Base-by-base conservation (phyloP, 2,113 vertebrate species). In the Pogona vitticeps region DNA sequence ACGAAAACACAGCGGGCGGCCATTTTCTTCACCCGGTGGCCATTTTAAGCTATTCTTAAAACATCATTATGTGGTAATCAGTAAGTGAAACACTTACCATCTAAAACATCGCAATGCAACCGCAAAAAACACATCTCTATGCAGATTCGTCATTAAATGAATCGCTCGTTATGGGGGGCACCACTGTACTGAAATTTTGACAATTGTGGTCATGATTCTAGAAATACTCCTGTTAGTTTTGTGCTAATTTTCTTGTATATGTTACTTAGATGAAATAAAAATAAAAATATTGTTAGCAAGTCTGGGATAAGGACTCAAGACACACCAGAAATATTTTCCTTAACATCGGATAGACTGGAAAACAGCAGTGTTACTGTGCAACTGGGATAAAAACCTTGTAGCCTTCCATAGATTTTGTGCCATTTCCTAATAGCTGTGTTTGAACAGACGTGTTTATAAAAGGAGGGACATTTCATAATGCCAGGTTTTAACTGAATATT, bases 391-490 rank as follows among this genome's bases (percentile, higher is more conserved):
- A 83, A 83, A 72, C 58, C 71, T 72, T 72, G 33, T 72, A 72
- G 67, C 81, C 46, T 71, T 15, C n/a, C 13, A 58, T 83, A 72
- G 81, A 58, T 72, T 71, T 83, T 72, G 26, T 83, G 52, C n/a
- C 68, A 83, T 83, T 18, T 23, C 72, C n/a, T 59, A 21, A 38
- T 20, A 59, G 52, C 68, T 38, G 12, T 72, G 68, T 72, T 83
- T 83, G 68, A 83, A 83, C 81, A 83, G 81, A 83, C 72, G 81
- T 72, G 81, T 83, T 83, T 83, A 58, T 36, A 58, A 46, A 83
- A 72, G 67, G 46, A 59, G 9, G 46, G 26, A 72, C 81, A 58
- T 83, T 82, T 82, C n/a, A 31, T 36, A 58, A 72, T 58, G 68
- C 81, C n/a, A 72, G 46, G 46, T 28, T 58, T 72, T 21, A 72